These are phyloP conservation scores for Parascotia fuliginaria DNA, from an alignment of 2,888 invertebrate genomes.

Conservation along the genomic window DNA sequence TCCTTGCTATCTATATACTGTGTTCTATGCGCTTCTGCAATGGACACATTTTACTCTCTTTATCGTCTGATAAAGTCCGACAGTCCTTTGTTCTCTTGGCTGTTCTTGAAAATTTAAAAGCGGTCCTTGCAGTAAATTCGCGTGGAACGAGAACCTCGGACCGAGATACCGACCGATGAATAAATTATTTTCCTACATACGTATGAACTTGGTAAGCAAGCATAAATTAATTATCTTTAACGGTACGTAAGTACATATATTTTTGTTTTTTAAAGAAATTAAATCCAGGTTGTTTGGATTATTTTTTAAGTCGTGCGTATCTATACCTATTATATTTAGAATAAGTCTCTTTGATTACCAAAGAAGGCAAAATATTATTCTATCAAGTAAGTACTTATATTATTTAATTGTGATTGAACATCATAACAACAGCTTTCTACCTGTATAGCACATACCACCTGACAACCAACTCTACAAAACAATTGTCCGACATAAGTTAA, in stretches of 20 bases:
- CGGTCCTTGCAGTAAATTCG: conserved; percentile 72
- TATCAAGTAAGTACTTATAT: too few species aligned
- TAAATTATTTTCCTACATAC: conserved; percentile 60
- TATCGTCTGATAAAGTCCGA: conserved; percentile 72
- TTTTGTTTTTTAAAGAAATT: not conserved
- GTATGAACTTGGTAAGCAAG: conserved; percentile 19
- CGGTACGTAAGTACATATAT: not conserved
- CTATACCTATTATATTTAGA: too few species aligned
- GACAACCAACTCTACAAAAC: too few species aligned
- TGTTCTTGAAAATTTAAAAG: conserved; percentile 78
- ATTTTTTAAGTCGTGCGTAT: too few species aligned
- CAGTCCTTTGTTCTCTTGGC: conserved; percentile 70
- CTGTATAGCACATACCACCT: too few species aligned
- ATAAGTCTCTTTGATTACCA: too few species aligned
- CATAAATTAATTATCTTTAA: conserved; percentile 26
- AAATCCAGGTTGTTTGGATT: not conserved
- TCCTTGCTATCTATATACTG: conserved; percentile 58
- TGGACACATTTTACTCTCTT: conserved; percentile 79
- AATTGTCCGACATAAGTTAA: too few species aligned
- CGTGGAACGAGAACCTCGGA: conserved; percentile 52
- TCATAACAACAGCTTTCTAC: too few species aligned
- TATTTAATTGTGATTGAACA: too few species aligned
- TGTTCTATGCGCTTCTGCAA: conserved; percentile 64
- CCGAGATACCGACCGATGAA: conserved; percentile 65
- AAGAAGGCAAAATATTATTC: too few species aligned